Evolutionary conservation across 2,113 vertebrate species (phyloP), one percentile per base, ranked within the genome.

Genomic region (Mystacornis crossleyi): DNA sequence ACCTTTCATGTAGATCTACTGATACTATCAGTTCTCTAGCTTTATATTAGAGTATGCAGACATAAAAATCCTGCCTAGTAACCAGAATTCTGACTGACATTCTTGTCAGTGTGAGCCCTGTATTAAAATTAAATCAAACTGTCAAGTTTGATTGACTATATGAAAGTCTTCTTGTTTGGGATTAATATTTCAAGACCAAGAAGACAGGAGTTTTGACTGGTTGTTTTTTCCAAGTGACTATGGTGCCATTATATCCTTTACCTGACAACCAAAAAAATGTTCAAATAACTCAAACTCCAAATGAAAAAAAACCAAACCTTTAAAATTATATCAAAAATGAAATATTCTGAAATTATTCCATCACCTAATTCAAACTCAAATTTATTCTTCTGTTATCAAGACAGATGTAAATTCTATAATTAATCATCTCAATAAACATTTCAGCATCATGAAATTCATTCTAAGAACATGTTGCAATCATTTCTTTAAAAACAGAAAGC

Each of bases 391-490:
- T 42, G 9, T 11, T 53, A 80, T 42, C 20, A 65, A 54, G 20
- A 45, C 5, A 74, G 18, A 58, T 45, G 15, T 28, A 75, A 89
- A 80, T 38, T 45, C 25, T 43, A 23, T 28, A 20, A 45, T 50
- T 57, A 75, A 17, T 67, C 42, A 88, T 31, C 26, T 85, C 50
- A 77, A n/a, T 61, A 89, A 90, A 95, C 11, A 83, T 53, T 67
- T 70, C 64, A 83, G 18, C 18, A 58, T 13, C 14, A 74, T 25
- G n/a, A 25, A 29, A 43, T 40, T 69, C 5, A 69, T 71, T 86
- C 57, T 29, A 90, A 43, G 19, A 81, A 62, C 20, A 78, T 20
- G 10, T 28, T n/a, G 9, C 8, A 81, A 66, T 51, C 24, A 48
- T 67, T 16, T 80, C 31, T 75, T 87, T 48, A 40, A 66, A 53